Evolutionary conservation across 2,113 vertebrate genomes (phyloP).

Genomic region (Brachyistius frenatus): DNA sequence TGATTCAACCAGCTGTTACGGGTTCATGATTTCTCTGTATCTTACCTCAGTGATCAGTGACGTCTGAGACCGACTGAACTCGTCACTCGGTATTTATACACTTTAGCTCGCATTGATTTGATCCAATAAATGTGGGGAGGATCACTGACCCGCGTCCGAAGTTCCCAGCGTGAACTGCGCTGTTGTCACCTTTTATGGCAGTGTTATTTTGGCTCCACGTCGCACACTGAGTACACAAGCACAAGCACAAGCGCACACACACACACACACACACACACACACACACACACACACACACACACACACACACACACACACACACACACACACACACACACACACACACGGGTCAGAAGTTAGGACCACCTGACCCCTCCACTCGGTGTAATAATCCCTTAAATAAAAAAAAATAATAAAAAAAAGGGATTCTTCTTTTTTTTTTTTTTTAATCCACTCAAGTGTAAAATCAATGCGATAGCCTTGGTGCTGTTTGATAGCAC

Average conservation of each 20-base stretch:
- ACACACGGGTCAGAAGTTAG: too few species aligned
- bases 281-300: too few species aligned
- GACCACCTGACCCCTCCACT: too few species aligned
- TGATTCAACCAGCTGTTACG: too few species aligned
- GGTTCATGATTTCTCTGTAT: neutral
- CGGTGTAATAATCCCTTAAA: too few species aligned
- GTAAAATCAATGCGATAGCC: too few species aligned
- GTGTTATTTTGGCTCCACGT: constrained; percentile 74
- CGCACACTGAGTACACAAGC: neutral
- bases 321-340: too few species aligned
- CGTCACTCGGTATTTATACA: constrained; percentile 70
- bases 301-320: too few species aligned
- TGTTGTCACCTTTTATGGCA: constrained; percentile 81
- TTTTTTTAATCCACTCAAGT: too few species aligned
- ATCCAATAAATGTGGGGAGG: constrained; percentile 56
- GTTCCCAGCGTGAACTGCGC: constrained; percentile 58
- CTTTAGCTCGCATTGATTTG: constrained; percentile 6
- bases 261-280: neutral
- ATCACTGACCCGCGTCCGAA: constrained; percentile 73
- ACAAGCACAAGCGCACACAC: neutral
- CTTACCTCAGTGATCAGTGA: constrained; percentile 59
- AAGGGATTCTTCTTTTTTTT: too few species aligned
- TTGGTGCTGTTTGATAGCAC: too few species aligned
- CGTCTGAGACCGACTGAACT: constrained; percentile 9
- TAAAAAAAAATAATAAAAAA: too few species aligned